Conservation (phyloP, 2,888 invertebrate genomes). For the Oscheius sp. region DNA sequence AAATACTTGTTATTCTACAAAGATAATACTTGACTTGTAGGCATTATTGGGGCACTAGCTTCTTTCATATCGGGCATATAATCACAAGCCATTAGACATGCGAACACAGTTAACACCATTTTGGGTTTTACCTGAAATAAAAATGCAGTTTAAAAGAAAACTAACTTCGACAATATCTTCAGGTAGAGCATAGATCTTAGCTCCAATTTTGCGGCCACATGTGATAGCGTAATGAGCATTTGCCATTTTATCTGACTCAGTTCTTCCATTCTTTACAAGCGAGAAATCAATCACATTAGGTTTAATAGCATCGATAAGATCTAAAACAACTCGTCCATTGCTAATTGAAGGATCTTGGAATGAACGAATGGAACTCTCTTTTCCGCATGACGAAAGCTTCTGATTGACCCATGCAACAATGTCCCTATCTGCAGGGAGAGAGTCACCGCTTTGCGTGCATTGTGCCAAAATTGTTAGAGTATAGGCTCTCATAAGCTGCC, state of each 20-base stretch:
- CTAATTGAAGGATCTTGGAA: constrained; percentile 86
- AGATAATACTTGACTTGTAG: no score
- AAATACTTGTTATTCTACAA: no score
- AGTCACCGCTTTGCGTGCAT: constrained; percentile 77
- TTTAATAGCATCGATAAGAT: constrained; percentile 94
- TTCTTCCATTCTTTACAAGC: constrained; percentile 48
- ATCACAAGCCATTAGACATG: constrained; percentile 96
- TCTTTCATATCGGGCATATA: constrained; percentile 87
- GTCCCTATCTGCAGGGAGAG: constrained; percentile 89
- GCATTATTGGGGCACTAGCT: constrained; percentile 1
- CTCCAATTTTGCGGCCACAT: constrained; percentile 95
- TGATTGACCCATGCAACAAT: constrained; percentile 97
- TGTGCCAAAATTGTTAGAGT: constrained; percentile 90
- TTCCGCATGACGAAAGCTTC: constrained; percentile 75
- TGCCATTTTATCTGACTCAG: constrained; percentile 73
- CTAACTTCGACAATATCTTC: constrained; percentile 91
- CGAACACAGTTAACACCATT: constrained; percentile 99
- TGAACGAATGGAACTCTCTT: constrained; percentile 71
- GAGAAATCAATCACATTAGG: constrained; percentile 92
- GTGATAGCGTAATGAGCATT: constrained; percentile 99
- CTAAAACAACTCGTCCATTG: constrained; percentile 89
- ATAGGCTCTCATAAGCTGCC: constrained; percentile 99
- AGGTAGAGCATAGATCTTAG: constrained; percentile 94
- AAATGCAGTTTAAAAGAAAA: no score
- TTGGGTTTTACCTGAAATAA: constrained; percentile 82